Conservation (phyloP, 2,888 invertebrate species). For the Cryptocephalus primarius region DNA sequence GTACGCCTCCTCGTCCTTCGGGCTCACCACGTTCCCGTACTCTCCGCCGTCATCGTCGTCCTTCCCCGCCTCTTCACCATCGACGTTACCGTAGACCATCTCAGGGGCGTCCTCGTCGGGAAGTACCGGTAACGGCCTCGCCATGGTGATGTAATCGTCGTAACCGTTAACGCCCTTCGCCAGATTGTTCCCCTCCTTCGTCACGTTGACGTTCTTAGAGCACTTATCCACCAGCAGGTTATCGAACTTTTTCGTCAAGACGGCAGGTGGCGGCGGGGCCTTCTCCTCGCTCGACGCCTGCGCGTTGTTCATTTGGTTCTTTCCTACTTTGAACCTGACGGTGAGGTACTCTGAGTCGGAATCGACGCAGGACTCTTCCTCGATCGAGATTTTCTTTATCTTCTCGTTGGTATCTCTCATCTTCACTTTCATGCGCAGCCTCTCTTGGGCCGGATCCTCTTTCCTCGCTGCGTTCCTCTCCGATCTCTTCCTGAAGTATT, state of each 20-base stretch:
- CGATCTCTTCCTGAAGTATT: not conserved
- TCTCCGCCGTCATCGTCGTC: not conserved
- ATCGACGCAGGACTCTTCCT: slow-evolving; percentile 1
- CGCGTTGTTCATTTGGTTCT: not conserved
- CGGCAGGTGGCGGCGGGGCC: not conserved
- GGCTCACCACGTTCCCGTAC: not conserved
- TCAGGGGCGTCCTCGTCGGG: too few species aligned
- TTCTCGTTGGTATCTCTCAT: slow-evolving; percentile 2
- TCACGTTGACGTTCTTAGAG: not conserved
- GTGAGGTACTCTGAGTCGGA: slow-evolving; percentile 6
- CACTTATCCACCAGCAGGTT: not conserved
- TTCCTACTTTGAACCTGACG: slow-evolving; percentile 6
- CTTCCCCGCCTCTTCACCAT: not conserved
- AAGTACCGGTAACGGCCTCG: not conserved
- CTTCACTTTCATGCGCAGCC: slow-evolving; percentile 4
- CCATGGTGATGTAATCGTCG: not conserved
- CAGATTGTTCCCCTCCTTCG: not conserved
- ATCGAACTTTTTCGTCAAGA: not conserved
- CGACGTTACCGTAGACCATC: too few species aligned
- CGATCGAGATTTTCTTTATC: slow-evolving; percentile 3
- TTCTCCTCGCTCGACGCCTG: not conserved
- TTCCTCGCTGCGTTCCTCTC: not conserved
- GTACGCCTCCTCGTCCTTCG: not conserved
- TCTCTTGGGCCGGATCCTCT: not conserved
- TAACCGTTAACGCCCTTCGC: not conserved